Conservation (phyloP, 2,113 vertebrate genomes). For the Pseudopodoces humilis region DNA sequence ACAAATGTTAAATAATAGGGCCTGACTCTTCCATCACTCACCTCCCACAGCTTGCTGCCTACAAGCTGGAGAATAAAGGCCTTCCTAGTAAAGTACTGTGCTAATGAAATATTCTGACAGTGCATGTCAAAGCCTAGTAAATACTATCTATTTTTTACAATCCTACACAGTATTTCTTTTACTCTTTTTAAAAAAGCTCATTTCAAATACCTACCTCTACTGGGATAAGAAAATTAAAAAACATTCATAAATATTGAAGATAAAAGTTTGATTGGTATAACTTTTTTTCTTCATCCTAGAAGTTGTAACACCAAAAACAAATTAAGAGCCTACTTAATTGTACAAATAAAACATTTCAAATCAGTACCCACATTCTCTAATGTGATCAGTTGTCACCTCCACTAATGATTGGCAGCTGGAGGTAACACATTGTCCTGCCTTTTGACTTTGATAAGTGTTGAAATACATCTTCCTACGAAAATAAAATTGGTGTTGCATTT, state of each 20-base stretch:
- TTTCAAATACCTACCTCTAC: conserved; percentile 2
- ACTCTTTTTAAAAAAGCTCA: background rate
- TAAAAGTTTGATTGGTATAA: background rate
- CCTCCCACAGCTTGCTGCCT: background rate
- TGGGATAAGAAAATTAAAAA: background rate
- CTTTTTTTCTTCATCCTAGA: background rate
- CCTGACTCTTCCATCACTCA: background rate
- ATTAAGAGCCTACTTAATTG: background rate
- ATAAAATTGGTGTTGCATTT: background rate
- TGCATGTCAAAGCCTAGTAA: conserved; percentile 21
- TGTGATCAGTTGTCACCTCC: background rate
- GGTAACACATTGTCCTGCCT: background rate
- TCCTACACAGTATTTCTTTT: background rate
- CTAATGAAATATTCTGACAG: conserved; percentile 6
- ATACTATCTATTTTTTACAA: background rate
- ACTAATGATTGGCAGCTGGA: background rate
- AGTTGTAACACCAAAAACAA: background rate
- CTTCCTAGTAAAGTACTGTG: background rate
- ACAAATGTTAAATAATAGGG: background rate
- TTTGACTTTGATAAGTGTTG: background rate
- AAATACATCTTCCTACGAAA: background rate
- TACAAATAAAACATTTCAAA: background rate
- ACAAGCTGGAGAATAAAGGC: conserved; percentile 3
- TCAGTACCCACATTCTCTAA: background rate
- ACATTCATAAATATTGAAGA: background rate